Base-by-base conservation (phyloP, 2,113 vertebrate genomes). In the Pagrus major region DNA sequence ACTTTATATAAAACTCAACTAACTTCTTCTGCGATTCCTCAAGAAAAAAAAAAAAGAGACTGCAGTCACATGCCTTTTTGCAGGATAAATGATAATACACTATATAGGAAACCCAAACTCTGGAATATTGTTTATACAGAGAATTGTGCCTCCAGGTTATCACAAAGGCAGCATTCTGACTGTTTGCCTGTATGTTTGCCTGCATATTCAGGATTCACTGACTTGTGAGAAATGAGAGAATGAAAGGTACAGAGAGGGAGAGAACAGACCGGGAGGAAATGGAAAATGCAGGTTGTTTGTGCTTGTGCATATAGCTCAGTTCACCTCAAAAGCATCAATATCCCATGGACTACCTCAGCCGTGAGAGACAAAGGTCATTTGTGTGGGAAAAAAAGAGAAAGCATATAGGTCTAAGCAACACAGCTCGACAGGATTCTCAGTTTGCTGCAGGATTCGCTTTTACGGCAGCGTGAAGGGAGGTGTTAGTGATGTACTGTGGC, bases 151-250 rank as follows among this genome's bases (percentile, higher is more conserved):
- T 75, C 18, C 54, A 27, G 66, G 81, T 76, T 88, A 87, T 90
- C 90, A 83, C 83, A 87, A 87, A 88, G 78, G 71, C 73, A 65
- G 69, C 85, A 81, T 66, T 84, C 72, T 52, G 67, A 52, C 42
- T 64, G 81, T 73, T 51, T 79, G 76, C 25, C 68, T 37, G 47
- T 23, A 15, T 46, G 41, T 75, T 39, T 1, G 49, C 39, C 55
- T 83, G 56, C 27, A 69, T 59, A 84, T 86, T 72, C 58, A 84
- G 72, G 49, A 84, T 42, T 65, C 71, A 31, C 58, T 39, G 70
- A 79, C 67, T 70, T 76, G 63, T 70, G 55, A 85, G 47, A 65
- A 52, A 66, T 58, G 35, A 0, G n/a, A 63, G 33, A 82, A 75
- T 41, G 51, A 82, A 63, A 61, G n/a, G 44, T 65, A 54, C 42